Evolutionary conservation across 2,797 vertebrate genomes (phyloP).

Genomic region (Enoplosus armatus): DNA sequence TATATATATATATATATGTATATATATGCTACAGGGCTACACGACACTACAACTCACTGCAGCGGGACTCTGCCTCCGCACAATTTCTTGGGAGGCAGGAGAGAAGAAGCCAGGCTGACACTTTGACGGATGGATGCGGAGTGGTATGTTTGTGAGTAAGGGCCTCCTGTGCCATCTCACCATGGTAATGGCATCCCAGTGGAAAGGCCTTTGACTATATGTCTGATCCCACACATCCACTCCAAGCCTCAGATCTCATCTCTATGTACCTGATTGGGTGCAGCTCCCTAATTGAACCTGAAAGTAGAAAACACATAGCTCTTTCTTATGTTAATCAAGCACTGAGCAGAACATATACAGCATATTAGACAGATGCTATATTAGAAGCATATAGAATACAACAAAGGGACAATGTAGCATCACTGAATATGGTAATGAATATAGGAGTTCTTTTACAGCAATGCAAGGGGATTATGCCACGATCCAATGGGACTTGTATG

Average conservation of each 20-base stretch:
- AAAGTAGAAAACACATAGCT: slow-evolving; percentile 57
- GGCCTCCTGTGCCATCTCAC: slow-evolving; percentile 63
- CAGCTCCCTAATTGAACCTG: slow-evolving; percentile 62
- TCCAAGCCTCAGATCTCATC: slow-evolving; percentile 41
- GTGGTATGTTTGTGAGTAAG: slow-evolving; percentile 48
- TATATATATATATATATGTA: too few relatives aligned
- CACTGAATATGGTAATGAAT: slow-evolving; percentile 50
- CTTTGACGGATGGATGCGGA: slow-evolving; percentile 70
- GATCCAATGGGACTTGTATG: neutral
- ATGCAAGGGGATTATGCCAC: neutral
- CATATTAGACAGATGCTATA: slow-evolving; percentile 43
- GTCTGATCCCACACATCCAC: slow-evolving; percentile 61
- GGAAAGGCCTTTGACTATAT: slow-evolving; percentile 64
- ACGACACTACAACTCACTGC: slow-evolving; percentile 18
- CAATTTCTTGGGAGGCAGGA: slow-evolving; percentile 48
- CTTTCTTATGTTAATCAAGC: slow-evolving; percentile 74
- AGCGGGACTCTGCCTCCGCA: slow-evolving; percentile 17
- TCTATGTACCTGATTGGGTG: slow-evolving; percentile 35
- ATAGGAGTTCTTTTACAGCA: too few relatives aligned
- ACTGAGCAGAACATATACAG: slow-evolving; percentile 19
- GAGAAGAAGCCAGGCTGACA: slow-evolving; percentile 60
- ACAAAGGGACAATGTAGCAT: slow-evolving; percentile 41
- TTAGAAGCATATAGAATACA: slow-evolving; percentile 47
- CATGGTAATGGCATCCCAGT: slow-evolving; percentile 69
- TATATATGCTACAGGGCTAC: slow-evolving; percentile 11